Evolutionary conservation across 2,888 invertebrate species (phyloP), one percentile per base, ranked within the genome.

Genomic region (Rotaria socialis): DNA sequence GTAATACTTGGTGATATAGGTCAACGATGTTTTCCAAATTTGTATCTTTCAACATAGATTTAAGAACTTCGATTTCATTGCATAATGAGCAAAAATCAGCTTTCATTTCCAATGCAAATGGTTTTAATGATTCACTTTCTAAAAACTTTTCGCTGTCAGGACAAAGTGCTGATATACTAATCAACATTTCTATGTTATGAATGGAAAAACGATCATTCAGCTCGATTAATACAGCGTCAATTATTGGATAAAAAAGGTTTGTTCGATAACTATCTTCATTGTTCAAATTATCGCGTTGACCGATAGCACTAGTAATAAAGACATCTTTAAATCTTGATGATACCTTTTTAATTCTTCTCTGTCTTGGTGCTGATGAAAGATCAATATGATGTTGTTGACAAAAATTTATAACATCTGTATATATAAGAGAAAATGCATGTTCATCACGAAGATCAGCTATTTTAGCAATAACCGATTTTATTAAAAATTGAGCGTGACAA

Each of bases 391-490:
- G 16, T 74, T 41, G 41, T 74, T 35, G 4, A 35, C 74, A 74
- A 74, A 74, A 74, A 16, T 5, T 41, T 41, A 41, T 19, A 41
- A 74, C 22, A 19, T 74, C 35, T 74, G 5, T 2, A 74, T 74
- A 74, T 19, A 74, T 74, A 7, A 22, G 5, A 19, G 74, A 74
- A 74, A 74, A 74, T 11, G 41, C 16, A 19, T 74, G 35, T 41
- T 74, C 74, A 74, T 74, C 41, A 41, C 74, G 74, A 74, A 74
- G 74, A 74, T 74, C 74, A 74, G 41, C 35, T 74, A 74, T 74
- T 74, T 74, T 35, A 74, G 14, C 10, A 35, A 74, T 74, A 41
- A 74, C 41, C 10, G 74, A 74, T 41, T 27, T 35, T 35, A 74
- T 74, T 41, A 74, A 74, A 74, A 3, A 5, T 41, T 41, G 74